A percentile compares a stretch with the other conserved stretches of the same genome.
Evolutionary conservation across 2,888 invertebrate genomes (phyloP).

Genomic region (Himalopsyche tibetana): DNA sequence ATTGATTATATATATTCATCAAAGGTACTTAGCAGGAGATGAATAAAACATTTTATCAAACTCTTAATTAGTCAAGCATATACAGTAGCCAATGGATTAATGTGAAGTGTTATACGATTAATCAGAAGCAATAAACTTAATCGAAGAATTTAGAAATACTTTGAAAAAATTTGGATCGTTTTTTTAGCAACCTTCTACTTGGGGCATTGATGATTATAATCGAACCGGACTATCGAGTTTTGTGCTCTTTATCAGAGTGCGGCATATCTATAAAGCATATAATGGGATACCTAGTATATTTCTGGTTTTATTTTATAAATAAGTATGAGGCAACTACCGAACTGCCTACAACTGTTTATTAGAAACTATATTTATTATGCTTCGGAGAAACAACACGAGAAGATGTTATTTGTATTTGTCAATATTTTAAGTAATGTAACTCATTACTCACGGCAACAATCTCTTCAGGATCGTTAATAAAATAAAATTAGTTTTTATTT

Average conservation of each 20-base stretch:
- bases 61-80: constrained; percentile 27
- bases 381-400: not conserved
- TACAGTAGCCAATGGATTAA: constrained; percentile 3
- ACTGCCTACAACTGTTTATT: constrained; percentile 15
- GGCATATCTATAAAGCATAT: constrained; percentile 26
- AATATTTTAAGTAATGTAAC: too few relatives aligned
- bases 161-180: constrained; percentile 12
- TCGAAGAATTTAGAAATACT: constrained; percentile 28
- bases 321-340: constrained; percentile 14
- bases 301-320: constrained; percentile 31
- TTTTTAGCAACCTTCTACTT: constrained; percentile 5
- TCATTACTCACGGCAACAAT: too few relatives aligned
- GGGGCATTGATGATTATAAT: constrained; percentile 8
- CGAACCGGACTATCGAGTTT: constrained; percentile 26
- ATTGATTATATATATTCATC: constrained; percentile 5
- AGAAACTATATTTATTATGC: constrained; percentile 17
- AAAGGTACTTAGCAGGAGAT: not conserved
- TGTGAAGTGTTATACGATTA: not conserved
- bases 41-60: constrained; percentile 29
- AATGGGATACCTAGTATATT: not conserved
- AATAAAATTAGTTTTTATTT: too few relatives aligned
- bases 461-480: too few relatives aligned
- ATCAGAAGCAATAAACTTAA: constrained; percentile 16
- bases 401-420: not conserved
- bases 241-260: constrained; percentile 7